Base-by-base conservation (phyloP, 2,113 vertebrate genomes). In the Nematolebias whitei region DNA sequence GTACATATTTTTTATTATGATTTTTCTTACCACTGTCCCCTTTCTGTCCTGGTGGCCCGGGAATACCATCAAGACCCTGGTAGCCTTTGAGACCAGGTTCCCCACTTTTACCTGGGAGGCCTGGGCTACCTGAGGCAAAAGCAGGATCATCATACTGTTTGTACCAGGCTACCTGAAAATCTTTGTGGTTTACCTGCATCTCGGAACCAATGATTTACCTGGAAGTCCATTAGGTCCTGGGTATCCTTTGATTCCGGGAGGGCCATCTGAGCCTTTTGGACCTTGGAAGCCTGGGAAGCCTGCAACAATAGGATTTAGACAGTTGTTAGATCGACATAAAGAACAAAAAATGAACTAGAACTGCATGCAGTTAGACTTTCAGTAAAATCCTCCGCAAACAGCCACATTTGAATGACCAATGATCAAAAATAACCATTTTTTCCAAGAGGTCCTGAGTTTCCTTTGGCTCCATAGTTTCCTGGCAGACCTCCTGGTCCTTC, bases 41-140 rank as follows among this genome's bases (percentile, higher is more conserved):
- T 61, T 94, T 96, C 76, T 79, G 64, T 52, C 95, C 95, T 0
- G 82, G 58, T 24, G 76, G 84, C 15, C 95, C 95, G 68, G 95
- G 94, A 80, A 94, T 85, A 23, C 95, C 95, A 80, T 96, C 94
- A 3, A 0, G 54, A 22, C 95, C 95, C 75, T 93, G 93, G 69
- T 44, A 50, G 24, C 95, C 95, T 82, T 90, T 94, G 43, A 76
- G 76, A 74, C 96, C 95, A 76, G 54, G 41, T 74, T 68, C 44
- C 53, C 96, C 94, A 48, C 56, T 24, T 45, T n/a, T 18, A 44
- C 95, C 96, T 35, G 74, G 85, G 1, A 47, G 68, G 62, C 95
- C 96, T 71, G 48, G 44, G 29, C 71, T 32, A 41, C 95, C 95
- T 95, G 63, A 47, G 13, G 5, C 2, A 63, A 52, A 62, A 5